Evolutionary conservation across 1,140 invertebrate genomes (phyloP).

Genomic region (Drosophila ficusphila): DNA sequence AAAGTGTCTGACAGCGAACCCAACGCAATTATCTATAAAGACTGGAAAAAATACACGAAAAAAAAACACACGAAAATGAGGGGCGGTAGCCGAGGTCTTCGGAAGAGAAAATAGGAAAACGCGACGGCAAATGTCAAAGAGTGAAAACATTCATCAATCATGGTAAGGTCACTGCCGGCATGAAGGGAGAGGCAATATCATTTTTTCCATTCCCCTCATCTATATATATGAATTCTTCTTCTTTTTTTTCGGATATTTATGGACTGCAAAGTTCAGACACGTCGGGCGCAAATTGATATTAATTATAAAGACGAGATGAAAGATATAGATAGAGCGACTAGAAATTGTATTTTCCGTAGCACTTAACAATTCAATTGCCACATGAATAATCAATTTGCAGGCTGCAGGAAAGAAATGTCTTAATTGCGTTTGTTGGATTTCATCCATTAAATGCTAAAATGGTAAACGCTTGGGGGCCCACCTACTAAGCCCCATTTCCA

Average conservation of each 20-base stretch:
- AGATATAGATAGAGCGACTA: constrained; percentile 30
- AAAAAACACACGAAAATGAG: background rate
- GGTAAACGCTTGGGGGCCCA: background rate
- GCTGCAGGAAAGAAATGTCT: constrained; percentile 17
- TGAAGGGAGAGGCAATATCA: constrained; percentile 42
- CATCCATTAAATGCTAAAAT: background rate
- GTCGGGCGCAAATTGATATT: constrained; percentile 71
- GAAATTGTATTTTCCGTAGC: constrained; percentile 11
- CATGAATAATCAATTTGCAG: constrained; percentile 66
- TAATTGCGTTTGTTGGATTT: constrained; percentile 28
- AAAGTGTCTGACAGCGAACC: constrained; percentile 31
- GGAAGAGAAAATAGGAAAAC: constrained; percentile 35
- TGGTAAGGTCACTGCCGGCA: constrained; percentile 70
- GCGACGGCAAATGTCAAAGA: constrained; percentile 78
- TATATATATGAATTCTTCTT: constrained; percentile 12
- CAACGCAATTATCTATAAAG: constrained; percentile 66
- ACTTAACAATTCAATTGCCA: constrained; percentile 51
- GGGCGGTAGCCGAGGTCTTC: background rate
- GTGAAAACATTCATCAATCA: constrained; percentile 80
- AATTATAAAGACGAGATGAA: constrained; percentile 57
- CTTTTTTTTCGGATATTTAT: constrained; percentile 32
- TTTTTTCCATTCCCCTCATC: constrained; percentile 13
- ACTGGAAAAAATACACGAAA: constrained; percentile 1
- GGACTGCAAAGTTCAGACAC: constrained; percentile 39
- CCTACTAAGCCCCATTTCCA: background rate